phyloP scores from a whole-genome alignment of 2,888 invertebrate species.

The Chrysina gloriosa region DNA sequence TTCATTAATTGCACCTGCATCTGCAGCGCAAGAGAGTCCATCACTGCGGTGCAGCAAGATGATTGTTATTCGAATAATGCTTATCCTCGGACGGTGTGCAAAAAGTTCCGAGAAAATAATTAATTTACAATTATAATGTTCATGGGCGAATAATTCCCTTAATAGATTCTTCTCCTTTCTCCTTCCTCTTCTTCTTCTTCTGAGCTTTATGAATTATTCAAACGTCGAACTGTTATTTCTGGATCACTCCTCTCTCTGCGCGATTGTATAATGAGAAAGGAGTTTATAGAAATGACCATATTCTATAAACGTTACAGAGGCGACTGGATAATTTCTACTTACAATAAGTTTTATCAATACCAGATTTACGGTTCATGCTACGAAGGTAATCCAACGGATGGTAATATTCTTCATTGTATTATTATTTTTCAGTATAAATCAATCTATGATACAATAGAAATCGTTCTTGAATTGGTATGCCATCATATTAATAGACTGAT shows the following conservation, averaged over 20 bases:
- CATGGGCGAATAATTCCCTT: constrained; percentile 32
- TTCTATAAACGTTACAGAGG: background rate
- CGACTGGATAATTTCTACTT: background rate
- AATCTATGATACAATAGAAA: background rate
- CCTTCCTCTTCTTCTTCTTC: constrained; percentile 15
- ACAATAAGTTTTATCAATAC: background rate
- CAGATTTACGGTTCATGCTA: background rate
- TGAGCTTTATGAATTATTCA: constrained; percentile 29
- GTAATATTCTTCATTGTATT: background rate
- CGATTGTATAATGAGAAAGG: background rate
- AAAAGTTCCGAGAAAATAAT: constrained; percentile 26
- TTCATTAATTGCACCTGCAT: constrained; percentile 26
- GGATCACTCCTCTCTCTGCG: background rate
- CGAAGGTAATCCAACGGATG: background rate
- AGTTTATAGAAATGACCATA: constrained; percentile 3
- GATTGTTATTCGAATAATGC: constrained; percentile 7
- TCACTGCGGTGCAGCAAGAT: constrained; percentile 1
- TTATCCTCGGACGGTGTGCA: background rate
- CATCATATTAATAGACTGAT: no score
- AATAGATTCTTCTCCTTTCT: constrained; percentile 28
- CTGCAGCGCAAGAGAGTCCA: background rate
- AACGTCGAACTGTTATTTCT: constrained; percentile 31
- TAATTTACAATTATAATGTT: constrained; percentile 34
- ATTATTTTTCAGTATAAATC: background rate
- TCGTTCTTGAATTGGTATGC: background rate